phyloP scores from a whole-genome alignment of 2,113 vertebrate species.

The Phylloscopus trochilus region DNA sequence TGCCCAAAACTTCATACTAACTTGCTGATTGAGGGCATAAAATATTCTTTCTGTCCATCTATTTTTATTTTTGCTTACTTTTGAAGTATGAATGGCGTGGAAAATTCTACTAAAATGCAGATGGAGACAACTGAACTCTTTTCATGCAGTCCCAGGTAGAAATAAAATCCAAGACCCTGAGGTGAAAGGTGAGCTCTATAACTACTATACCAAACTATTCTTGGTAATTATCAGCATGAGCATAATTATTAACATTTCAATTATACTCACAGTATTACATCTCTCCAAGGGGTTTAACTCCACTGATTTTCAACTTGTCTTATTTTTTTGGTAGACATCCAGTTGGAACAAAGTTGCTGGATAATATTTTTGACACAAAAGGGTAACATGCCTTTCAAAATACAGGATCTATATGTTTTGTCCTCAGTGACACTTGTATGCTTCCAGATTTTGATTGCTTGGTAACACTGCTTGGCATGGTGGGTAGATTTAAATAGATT shows the following conservation, averaged over 20 bases:
- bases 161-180: slow-evolving; percentile 68
- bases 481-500: slow-evolving; percentile 38
- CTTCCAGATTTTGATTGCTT: slow-evolving; percentile 76
- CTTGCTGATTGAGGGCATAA: background rate
- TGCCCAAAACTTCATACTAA: background rate
- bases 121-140: slow-evolving; percentile 57
- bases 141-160: slow-evolving; percentile 63
- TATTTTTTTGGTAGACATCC: slow-evolving; percentile 68
- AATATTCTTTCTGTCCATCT: slow-evolving; percentile 21
- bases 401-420: slow-evolving; percentile 67
- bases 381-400: slow-evolving; percentile 66
- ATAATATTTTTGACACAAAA: slow-evolving; percentile 75
- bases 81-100: slow-evolving; percentile 37
- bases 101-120: slow-evolving; percentile 54
- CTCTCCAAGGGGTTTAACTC: slow-evolving; percentile 73
- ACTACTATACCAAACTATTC: slow-evolving; percentile 66
- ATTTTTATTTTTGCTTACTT: slow-evolving; percentile 60
- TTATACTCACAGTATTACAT: slow-evolving; percentile 61
- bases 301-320: slow-evolving; percentile 72
- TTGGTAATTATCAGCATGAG: slow-evolving; percentile 72
- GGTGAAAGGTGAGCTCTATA: slow-evolving; percentile 69
- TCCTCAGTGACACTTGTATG: slow-evolving; percentile 57
- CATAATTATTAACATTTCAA: slow-evolving; percentile 72
- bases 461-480: slow-evolving; percentile 63
- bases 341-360: slow-evolving; percentile 73